Conservation (phyloP, 2,888 invertebrate genomes). For the Parnassius mnemosyne region DNA sequence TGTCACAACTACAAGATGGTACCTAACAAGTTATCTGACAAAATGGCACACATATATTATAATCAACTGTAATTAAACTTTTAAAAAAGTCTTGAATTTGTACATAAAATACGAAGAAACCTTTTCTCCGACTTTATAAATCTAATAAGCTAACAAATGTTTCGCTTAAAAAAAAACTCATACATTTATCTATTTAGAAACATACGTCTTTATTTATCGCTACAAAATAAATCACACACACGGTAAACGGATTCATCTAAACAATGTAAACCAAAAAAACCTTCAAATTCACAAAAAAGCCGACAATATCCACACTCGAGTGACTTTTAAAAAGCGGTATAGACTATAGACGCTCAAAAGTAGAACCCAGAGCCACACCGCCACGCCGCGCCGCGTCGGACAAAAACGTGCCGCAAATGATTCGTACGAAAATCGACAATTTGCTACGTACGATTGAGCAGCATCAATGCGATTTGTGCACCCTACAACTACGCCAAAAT, state of each 20-base stretch:
- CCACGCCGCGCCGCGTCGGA: constrained; percentile 38
- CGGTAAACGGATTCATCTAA: neutral
- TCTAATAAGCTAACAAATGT: too few relatives aligned
- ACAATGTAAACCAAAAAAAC: neutral
- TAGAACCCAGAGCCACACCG: constrained; percentile 48
- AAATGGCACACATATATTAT: too few relatives aligned
- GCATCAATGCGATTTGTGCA: constrained; percentile 68
- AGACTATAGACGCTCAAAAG: constrained; percentile 34
- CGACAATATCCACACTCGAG: constrained; percentile 50
- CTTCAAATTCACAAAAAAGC: constrained; percentile 36
- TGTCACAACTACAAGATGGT: too few relatives aligned
- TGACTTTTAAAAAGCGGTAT: constrained; percentile 54
- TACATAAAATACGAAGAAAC: too few relatives aligned
- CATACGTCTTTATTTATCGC: neutral
- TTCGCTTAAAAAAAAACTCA: too few relatives aligned
- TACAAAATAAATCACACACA: neutral
- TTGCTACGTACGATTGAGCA: constrained; percentile 77
- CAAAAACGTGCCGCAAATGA: constrained; percentile 68
- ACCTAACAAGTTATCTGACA: too few relatives aligned
- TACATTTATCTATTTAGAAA: too few relatives aligned
- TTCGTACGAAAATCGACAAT: constrained; percentile 71
- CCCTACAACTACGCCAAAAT: constrained; percentile 46
- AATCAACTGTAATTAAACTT: too few relatives aligned
- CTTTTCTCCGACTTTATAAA: too few relatives aligned
- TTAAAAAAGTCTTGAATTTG: too few relatives aligned